A percentile compares a stretch with the other conserved stretches of the same genome.
These are phyloP conservation scores for Diabrotica virgifera DNA, from an alignment of 1,140 invertebrate species.

Conservation along the genomic window DNA sequence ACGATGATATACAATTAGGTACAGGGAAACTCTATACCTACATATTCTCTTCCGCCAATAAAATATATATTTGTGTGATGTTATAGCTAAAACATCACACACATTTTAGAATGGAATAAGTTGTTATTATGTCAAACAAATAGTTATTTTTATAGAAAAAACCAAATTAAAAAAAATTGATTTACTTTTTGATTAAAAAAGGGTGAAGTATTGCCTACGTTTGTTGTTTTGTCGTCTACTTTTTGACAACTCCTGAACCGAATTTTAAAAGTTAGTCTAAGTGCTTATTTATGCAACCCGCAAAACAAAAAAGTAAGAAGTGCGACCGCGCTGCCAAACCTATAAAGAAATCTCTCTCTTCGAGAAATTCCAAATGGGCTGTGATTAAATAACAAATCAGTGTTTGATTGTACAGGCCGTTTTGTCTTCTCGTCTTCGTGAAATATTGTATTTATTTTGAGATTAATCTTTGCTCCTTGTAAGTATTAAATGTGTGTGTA, in stretches of 20 bases:
- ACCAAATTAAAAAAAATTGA: too few species aligned
- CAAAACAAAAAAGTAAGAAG: conserved; percentile 15
- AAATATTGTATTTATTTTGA: conserved; percentile 47
- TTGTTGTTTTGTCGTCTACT: not conserved
- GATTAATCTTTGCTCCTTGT: conserved; percentile 45
- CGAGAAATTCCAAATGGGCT: conserved; percentile 67
- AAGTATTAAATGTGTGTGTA: conserved; percentile 44
- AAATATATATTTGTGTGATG: too few species aligned
- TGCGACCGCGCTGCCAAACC: conserved; percentile 24
- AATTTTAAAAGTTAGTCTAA: not conserved
- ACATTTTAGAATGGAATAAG: too few species aligned
- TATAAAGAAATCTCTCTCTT: conserved; percentile 6
- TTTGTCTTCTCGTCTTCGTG: conserved; percentile 55
- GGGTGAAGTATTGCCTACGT: not conserved
- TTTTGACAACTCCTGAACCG: not conserved
- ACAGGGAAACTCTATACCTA: too few species aligned
- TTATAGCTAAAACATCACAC: too few species aligned
- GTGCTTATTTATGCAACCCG: conserved; percentile 4
- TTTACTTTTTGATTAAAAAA: too few species aligned
- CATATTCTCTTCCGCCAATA: too few species aligned
- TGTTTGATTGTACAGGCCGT: conserved; percentile 65
- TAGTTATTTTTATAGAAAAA: too few species aligned
- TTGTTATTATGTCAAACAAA: too few species aligned
- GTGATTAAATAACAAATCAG: conserved; percentile 65
- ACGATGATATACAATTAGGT: too few species aligned